Evolutionary conservation across 2,888 invertebrate genomes (phyloP).

Genomic region (Agrilus mali): DNA sequence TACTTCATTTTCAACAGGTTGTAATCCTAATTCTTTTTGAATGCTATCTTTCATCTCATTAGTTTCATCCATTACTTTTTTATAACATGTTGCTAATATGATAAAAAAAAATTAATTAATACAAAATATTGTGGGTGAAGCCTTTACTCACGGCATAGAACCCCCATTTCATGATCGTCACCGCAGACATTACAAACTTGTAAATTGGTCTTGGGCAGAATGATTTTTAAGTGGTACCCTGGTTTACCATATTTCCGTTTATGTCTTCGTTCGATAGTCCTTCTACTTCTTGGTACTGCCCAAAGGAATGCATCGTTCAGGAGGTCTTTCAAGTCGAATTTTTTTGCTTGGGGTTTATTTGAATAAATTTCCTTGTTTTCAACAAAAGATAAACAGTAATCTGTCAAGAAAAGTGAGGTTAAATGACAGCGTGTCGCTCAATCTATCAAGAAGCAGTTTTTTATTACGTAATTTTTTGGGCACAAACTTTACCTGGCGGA

Average conservation of each 20-base stretch:
- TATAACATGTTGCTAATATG: constrained; percentile 72
- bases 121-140: background rate
- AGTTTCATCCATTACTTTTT: constrained; percentile 70
- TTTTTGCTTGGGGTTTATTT: constrained; percentile 16
- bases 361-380: constrained; percentile 11
- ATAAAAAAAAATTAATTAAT: constrained; percentile 4
- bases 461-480: constrained; percentile 8
- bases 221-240: constrained; percentile 54
- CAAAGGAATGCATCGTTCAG: constrained; percentile 64
- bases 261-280: constrained; percentile 61
- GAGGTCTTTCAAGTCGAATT: constrained; percentile 48
- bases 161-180: constrained; percentile 63
- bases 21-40: constrained; percentile 50
- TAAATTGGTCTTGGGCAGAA: constrained; percentile 60
- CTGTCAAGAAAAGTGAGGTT: constrained; percentile 20
- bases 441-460: background rate
- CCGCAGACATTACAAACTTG: constrained; percentile 73
- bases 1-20: constrained; percentile 74
- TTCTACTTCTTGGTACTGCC: constrained; percentile 70
- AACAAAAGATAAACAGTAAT: constrained; percentile 23
- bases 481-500: constrained; percentile 34
- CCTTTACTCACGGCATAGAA: constrained; percentile 65
- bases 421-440: background rate
- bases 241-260: constrained; percentile 61
- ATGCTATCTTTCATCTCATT: constrained; percentile 66